Base-by-base conservation (phyloP, 1,140 invertebrate species). In the Drosophila simulans region DNA sequence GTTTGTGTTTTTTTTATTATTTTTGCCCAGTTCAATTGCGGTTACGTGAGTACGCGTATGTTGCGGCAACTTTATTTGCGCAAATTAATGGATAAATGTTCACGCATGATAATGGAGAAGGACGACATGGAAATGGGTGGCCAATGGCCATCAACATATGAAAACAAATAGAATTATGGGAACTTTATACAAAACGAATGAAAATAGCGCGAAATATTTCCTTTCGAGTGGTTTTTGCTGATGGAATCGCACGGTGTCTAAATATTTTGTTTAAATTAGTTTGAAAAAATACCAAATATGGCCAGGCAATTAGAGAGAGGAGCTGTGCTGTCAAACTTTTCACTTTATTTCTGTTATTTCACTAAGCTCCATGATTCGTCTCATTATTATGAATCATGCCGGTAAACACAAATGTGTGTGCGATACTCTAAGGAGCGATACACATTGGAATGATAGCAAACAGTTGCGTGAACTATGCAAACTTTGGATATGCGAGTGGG, bases 11-110 rank as follows among this genome's bases (percentile, higher is more conserved):
- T 54, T 49, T 54, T 73, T 74, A 63, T 74, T 75, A 57, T 75
- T 74, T 75, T 54, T 75, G 52, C 56, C 68, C 73, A 72, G 59
- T 86, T 75, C 78, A 65, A 71, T 86, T 86, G 82, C 70, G 82
- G 82, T 86, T 78, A 59, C 82, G 82, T 81, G 81, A 86, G 82
- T 69, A 58, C 74, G 73, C 82, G 78, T 86, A 86, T 86, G 82
- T 82, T 86, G 82, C 62, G 82, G 77, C 77, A 75, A 82, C 74
- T 81, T 81, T 86, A 86, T 86, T 86, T 86, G 82, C 83, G 54
- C 77, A 86, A 86, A 86, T 86, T 86, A 86, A 86, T 86, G 82
- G 74, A 86, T 86, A 86, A 86, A 86, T 86, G 82, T 64, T 78
- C 64, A 59, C 78, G 49, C 63, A 75, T 39, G 51, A 77, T 59